Evolutionary conservation across 92 coral and sea anemone species (phyloP).

Genomic region (Parazoanthus swiftii): DNA sequence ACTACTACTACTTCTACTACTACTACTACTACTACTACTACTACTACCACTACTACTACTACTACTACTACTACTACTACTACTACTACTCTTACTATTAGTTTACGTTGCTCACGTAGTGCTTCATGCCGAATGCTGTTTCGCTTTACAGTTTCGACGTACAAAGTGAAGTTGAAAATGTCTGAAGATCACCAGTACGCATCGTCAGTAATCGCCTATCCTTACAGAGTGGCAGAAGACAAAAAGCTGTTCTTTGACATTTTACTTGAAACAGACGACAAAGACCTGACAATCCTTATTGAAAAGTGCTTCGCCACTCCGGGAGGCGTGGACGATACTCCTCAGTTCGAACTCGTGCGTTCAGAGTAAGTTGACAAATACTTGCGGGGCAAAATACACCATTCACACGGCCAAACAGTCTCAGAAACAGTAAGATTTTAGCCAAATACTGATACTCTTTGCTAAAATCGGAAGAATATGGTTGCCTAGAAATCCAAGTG

Average conservation of each 20-base stretch:
- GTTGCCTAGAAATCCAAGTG: too few relatives aligned
- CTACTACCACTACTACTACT: too few relatives aligned
- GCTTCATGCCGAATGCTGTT: background rate
- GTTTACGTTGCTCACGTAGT: background rate
- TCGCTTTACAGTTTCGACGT: background rate
- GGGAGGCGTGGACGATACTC: background rate
- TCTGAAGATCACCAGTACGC: background rate
- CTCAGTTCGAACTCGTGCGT: background rate
- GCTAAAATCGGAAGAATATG: too few relatives aligned
- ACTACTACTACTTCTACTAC: too few relatives aligned
- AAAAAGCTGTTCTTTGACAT: background rate
- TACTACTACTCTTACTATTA: too few relatives aligned
- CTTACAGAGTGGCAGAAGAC: background rate
- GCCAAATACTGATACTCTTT: too few relatives aligned
- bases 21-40: too few relatives aligned
- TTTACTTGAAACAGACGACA: background rate
- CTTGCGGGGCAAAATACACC: too few relatives aligned
- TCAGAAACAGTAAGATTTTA: too few relatives aligned
- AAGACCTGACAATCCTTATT: background rate
- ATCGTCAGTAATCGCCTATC: background rate
- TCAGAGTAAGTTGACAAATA: background rate
- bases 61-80: too few relatives aligned
- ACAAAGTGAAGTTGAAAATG: background rate
- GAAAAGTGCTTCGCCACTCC: background rate
- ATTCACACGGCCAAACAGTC: too few relatives aligned